Evolutionary conservation across 2,888 invertebrate genomes (phyloP).

Genomic region (Chironomus tentans): DNA sequence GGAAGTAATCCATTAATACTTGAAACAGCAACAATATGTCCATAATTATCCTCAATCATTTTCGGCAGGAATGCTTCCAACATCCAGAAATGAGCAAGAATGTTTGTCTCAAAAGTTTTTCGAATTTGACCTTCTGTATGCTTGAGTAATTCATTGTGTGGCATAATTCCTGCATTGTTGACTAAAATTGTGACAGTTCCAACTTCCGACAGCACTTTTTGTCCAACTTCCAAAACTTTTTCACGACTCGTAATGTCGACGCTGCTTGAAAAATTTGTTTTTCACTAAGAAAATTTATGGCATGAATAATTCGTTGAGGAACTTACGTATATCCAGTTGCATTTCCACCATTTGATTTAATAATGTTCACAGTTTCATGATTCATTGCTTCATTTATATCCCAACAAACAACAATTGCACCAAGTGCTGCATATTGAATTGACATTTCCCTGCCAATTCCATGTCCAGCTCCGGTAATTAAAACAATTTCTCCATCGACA

Average conservation of each 20-base stretch:
- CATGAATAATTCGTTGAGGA: background rate
- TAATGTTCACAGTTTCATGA: slow-evolving; percentile 54
- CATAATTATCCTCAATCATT: slow-evolving; percentile 65
- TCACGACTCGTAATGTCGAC: slow-evolving; percentile 67
- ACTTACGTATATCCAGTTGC: slow-evolving; percentile 44
- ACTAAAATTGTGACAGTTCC: slow-evolving; percentile 69
- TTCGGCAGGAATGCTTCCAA: slow-evolving; percentile 68
- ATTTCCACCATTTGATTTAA: slow-evolving; percentile 41
- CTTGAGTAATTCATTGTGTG: slow-evolving; percentile 59
- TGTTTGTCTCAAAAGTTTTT: slow-evolving; percentile 62
- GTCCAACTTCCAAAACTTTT: slow-evolving; percentile 54
- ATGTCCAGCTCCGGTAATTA: slow-evolving; percentile 80
- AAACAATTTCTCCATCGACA: slow-evolving; percentile 62
- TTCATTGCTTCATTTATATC: slow-evolving; percentile 66
- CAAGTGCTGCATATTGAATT: slow-evolving; percentile 58
- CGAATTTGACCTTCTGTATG: slow-evolving; percentile 59
- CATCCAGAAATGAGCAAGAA: slow-evolving; percentile 67
- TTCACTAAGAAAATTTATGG: background rate
- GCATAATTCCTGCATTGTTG: slow-evolving; percentile 86
- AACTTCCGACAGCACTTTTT: slow-evolving; percentile 57
- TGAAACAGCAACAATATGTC: slow-evolving; percentile 67
- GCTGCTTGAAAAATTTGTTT: slow-evolving; percentile 39
- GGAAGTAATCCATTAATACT: slow-evolving; percentile 72
- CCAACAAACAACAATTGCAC: slow-evolving; percentile 67
- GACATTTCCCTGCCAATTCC: slow-evolving; percentile 76